Percentiles rank a stretch among this genome's conserved stretches.
phyloP scores from a whole-genome alignment of 2,888 invertebrate genomes.

The Amphiduros pacificus region DNA sequence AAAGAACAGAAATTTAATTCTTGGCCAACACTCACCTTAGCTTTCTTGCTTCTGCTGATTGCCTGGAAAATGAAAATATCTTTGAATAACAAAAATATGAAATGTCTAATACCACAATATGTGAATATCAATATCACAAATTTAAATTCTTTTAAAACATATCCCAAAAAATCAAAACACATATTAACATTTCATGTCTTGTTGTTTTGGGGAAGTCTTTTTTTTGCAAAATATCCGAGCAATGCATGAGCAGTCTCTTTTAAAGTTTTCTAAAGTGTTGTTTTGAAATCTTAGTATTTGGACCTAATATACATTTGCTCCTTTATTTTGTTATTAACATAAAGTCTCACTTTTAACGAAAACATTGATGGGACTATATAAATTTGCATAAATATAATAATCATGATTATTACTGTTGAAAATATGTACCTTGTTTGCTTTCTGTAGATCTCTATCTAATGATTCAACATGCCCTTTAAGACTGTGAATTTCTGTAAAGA shows the following conservation, averaged over 20 bases:
- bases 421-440: slow-evolving; percentile 50
- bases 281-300: too few relatives aligned
- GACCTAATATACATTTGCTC: too few relatives aligned
- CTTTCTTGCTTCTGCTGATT: slow-evolving; percentile 42
- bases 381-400: too few relatives aligned
- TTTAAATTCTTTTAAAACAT: background rate
- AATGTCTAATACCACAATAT: too few relatives aligned
- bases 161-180: background rate
- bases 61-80: slow-evolving; percentile 20
- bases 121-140: too few relatives aligned
- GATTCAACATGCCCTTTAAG: slow-evolving; percentile 44
- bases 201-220: background rate
- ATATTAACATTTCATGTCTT: background rate
- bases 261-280: too few relatives aligned
- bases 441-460: slow-evolving; percentile 55
- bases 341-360: too few relatives aligned
- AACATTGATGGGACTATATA: too few relatives aligned
- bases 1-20: too few relatives aligned
- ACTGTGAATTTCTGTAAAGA: slow-evolving; percentile 44
- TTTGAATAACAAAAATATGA: background rate
- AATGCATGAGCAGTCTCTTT: too few relatives aligned
- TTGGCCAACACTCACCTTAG: too few relatives aligned
- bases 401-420: background rate
- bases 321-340: too few relatives aligned
- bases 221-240: background rate